Base-by-base conservation (phyloP, 1,140 invertebrate genomes). In the Mya arenaria region DNA sequence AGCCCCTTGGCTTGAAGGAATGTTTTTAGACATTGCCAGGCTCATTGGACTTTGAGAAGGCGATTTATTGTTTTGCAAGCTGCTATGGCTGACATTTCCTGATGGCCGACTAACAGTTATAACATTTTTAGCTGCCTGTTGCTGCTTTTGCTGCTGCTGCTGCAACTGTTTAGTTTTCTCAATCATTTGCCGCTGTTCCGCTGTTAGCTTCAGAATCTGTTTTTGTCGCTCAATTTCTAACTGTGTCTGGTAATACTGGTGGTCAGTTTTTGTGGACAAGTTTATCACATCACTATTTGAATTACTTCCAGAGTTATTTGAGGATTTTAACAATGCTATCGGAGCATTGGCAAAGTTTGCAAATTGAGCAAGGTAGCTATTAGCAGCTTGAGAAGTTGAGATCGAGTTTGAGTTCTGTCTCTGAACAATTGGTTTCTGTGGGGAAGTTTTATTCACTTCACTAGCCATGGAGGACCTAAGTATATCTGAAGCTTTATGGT, bases 401-500 rank as follows among this genome's bases (percentile, higher is more conserved):
- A 32, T 25, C 4, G 52, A 30, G n/a, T 37, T 71, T 19, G 77
- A 69, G 41, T 62, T 69, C 36, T 80, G 65, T 41, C 63, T 66
- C 25, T 80, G 44, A 25, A 71, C 23, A 17, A 41, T 23, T 44
- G 77, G 66, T 37, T 65, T 66, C 1, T 60, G 41, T 15, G 52
- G 55, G 13, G 48, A 69, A 28, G 41, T 68, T 30, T 23, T 36
- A 8, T 8, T 66, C 1, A 44, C 28, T 5, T 80, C 77, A 48
- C 37, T 48, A 13, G 19, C 65, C 17, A 71, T 56, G 1, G 77
- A 69, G 1, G 77, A 80, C 19, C 77, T 37, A 23, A 80, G 39
- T 32, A 80, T 80, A 58, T 80, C 77, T 10, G 77, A 80, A 0
- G 68, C 77, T 66, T 37, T 80, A 41, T 80, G 77, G 28, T 80